Evolutionary conservation across 2,797 vertebrate species (phyloP).

Genomic region (Serranus cabrilla): DNA sequence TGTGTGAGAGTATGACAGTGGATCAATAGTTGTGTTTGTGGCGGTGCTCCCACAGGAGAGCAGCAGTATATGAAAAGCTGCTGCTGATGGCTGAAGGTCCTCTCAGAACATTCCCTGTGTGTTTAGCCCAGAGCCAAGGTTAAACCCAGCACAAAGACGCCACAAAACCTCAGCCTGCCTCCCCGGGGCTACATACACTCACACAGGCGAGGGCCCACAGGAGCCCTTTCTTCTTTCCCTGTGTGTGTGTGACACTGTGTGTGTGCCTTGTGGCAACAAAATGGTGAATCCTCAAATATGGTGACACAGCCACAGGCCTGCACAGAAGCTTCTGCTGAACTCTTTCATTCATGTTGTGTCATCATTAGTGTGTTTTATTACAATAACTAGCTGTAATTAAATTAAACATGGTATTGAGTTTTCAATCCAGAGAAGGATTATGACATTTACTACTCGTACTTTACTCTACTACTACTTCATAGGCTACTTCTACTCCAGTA

Average conservation of each 20-base stretch:
- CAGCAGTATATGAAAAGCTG: constrained; percentile 78
- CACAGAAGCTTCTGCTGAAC: constrained; percentile 6
- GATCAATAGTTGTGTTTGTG: constrained; percentile 87
- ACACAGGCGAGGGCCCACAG: constrained; percentile 57
- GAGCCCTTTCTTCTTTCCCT: constrained; percentile 65
- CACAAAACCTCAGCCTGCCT: constrained; percentile 77
- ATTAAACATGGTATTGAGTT: constrained; percentile 8
- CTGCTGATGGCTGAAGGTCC: constrained; percentile 80
- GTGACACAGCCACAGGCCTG: constrained; percentile 13
- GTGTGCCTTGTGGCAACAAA: constrained; percentile 42
- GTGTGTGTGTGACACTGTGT: constrained; percentile 22
- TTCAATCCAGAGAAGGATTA: constrained; percentile 15
- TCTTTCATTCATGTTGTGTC: neutral
- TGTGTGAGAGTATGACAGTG: constrained; percentile 78
- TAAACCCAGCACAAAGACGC: constrained; percentile 82
- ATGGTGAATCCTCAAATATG: constrained; percentile 30
- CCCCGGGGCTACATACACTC: constrained; percentile 72
- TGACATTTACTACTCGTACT: too few relatives aligned
- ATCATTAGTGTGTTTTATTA: constrained; percentile 20
- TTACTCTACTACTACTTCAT: too few relatives aligned
- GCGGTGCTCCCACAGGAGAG: constrained; percentile 74
- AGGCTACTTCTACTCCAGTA: too few relatives aligned
- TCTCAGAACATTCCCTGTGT: constrained; percentile 79
- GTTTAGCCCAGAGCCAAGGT: constrained; percentile 84
- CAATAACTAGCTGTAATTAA: constrained; percentile 38